phyloP scores from a whole-genome alignment of 64 coral and sea anemone genomes.

The Stylophora pistillata region DNA sequence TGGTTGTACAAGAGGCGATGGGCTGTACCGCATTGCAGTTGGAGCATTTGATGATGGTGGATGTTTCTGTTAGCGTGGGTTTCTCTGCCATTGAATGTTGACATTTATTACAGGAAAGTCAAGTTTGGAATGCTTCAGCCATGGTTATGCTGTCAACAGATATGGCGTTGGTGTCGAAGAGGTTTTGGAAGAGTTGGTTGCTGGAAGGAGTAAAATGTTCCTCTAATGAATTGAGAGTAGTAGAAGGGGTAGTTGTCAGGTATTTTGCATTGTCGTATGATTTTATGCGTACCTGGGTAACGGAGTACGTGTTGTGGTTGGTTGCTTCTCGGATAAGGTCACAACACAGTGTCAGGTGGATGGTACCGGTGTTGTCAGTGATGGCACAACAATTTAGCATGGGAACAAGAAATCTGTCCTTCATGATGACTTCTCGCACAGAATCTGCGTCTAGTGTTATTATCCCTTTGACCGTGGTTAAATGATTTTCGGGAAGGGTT shows the following conservation, averaged over 20 bases:
- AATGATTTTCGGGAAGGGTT: background rate
- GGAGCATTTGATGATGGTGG: too few relatives aligned
- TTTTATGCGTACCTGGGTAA: slow-evolving; percentile 21
- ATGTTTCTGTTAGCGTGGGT: too few relatives aligned
- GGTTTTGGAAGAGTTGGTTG: background rate
- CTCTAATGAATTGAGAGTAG: background rate
- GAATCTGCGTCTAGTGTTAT: slow-evolving; percentile 2
- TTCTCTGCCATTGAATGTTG: too few relatives aligned
- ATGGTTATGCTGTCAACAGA: background rate
- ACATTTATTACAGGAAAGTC: too few relatives aligned
- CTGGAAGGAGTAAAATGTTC: background rate
- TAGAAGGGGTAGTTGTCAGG: slow-evolving; percentile 38
- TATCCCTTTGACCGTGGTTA: background rate
- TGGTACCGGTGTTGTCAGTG: slow-evolving; percentile 9
- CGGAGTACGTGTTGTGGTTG: background rate
- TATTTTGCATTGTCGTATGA: slow-evolving; percentile 42
- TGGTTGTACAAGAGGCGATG: too few relatives aligned
- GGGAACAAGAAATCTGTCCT: background rate
- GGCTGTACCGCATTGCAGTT: too few relatives aligned
- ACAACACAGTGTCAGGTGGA: slow-evolving; percentile 26
- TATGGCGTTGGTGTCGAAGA: slow-evolving; percentile 11
- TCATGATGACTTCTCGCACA: background rate
- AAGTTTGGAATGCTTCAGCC: background rate
- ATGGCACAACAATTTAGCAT: slow-evolving; percentile 22
- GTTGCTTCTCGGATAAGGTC: slow-evolving; percentile 22